Evolutionary conservation across 2,888 invertebrate species (phyloP), one percentile per base, ranked within the genome.

Genomic region (Platerodrilus igneus): DNA sequence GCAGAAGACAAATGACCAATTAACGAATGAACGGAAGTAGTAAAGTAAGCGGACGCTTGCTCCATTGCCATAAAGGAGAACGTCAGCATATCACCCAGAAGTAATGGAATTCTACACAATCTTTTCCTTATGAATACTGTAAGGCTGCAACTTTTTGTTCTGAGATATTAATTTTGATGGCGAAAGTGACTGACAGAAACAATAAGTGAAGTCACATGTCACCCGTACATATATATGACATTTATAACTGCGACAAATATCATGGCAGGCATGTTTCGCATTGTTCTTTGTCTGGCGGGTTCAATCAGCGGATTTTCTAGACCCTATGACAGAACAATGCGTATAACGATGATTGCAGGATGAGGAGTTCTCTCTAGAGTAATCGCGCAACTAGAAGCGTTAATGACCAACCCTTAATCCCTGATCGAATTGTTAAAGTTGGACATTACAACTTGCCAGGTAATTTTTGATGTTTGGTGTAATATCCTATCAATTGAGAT

Each of bases 281-380:
- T 59, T 59, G 59, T 62, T 55, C 57, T 55, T 57, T 50, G 53
- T 54, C 50, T 49, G 40, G 36, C 43, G 34, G 55, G 53, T 62
- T 58, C 62, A 62, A 64, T 64, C 62, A 60, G 48, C 51, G 46
- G 53, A n/a, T n/a, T n/a, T n/a, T n/a, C n/a, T n/a, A n/a, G 58
- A 47, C 50, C 41, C 34, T 40, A 17, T 35, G 43, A 53, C 41
- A 44, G 58, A 65, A 65, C 65, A 66, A 65, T 65, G 57, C 56
- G 62, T 63, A 64, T 65, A 66, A 66, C 64, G 66, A 66, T 66
- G 65, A 66, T 66, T 66, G 65, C 64, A 60, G 64, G 62, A 56
- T 57, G 50, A 51, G 42, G 60, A 64, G 65, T 50, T 56, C 61
- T 51, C 63, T 59, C 48, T 47, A 57, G 58, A 60, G 58, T 63